Evolutionary conservation across 2,113 vertebrate genomes (phyloP).

Genomic region (Pleuronectes platessa): DNA sequence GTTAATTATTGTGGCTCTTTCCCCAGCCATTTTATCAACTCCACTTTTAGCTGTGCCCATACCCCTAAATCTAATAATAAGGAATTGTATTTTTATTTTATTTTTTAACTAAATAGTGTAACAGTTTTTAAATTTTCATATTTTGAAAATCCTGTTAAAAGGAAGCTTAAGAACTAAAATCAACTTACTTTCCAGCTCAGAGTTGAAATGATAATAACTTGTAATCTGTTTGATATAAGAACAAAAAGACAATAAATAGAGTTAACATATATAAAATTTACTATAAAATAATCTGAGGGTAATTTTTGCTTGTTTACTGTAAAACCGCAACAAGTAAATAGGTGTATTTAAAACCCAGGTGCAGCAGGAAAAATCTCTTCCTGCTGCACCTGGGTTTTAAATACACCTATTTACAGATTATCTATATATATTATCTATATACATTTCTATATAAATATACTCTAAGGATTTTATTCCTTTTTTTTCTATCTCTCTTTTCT

Average conservation of each 20-base stretch:
- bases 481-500: conserved; percentile 18
- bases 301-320: conserved; percentile 5
- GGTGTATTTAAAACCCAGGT: conserved; percentile 15
- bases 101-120: not conserved
- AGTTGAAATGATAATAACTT: conserved; percentile 9
- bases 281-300: not conserved
- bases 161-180: not conserved
- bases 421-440: too few relatives aligned
- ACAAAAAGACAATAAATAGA: not conserved
- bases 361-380: conserved; percentile 17
- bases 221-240: conserved; percentile 10
- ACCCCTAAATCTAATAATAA: conserved; percentile 14
- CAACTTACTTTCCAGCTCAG: not conserved
- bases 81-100: not conserved
- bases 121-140: not conserved
- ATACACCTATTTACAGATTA: conserved; percentile 31
- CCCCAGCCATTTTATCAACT: conserved; percentile 19
- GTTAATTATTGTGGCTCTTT: conserved; percentile 26
- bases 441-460: conserved; percentile 43
- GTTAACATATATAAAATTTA: not conserved
- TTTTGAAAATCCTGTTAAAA: conserved; percentile 12
- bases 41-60: not conserved
- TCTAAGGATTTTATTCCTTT: conserved; percentile 41
- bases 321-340: not conserved
- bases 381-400: too few relatives aligned